Base-by-base conservation (phyloP, 2,888 invertebrate genomes). In the Scrobipalpa costella region DNA sequence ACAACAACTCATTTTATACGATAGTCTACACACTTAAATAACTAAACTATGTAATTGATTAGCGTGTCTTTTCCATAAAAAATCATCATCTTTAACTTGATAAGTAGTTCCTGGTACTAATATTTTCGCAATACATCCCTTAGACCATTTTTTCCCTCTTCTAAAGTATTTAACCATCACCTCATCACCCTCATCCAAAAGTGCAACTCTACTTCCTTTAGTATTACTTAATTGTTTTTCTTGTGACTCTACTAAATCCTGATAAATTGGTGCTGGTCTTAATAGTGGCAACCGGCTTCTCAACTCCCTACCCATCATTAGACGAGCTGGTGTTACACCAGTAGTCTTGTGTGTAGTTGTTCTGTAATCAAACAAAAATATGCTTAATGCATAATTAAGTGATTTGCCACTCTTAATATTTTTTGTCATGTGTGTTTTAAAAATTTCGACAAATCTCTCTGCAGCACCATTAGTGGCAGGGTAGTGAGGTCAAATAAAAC, bases 401-500 rank as follows among this genome's bases (percentile, higher is more conserved):
- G 9, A 6, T 11, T 62, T n/a, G 0, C 64, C 68, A 62, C 63
- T 64, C 44, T 66, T 64, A 44, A 44, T 63, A 3, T 65, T 67
- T 62, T 66, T 64, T 38, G 50, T 66, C 2, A 68, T 15, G 49
- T 66, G 38, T 15, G 63, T 44, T 64, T 67, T 68, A 62, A 69
- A 67, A 19, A 64, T 66, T 19, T 66, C 69, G 6, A 69, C 66
- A 66, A 69, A 68, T 11, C 68, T 47, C 47, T 69, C 67, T 0
- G 69, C 69, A n/a, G n/a, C n/a, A n/a, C n/a, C n/a, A n/a, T n/a
- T n/a, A n/a, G n/a, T n/a, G n/a, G n/a, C n/a, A n/a, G n/a, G n/a
- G n/a, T n/a, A n/a, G n/a, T n/a, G n/a, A n/a, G n/a, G n/a, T n/a
- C n/a, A n/a, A n/a, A n/a, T n/a, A n/a, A n/a, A n/a, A n/a, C n/a